A percentile compares a stretch with the other conserved stretches of the same genome.
phyloP scores from a whole-genome alignment of 2,113 vertebrate species.

The Dasyprocta punctata region DNA sequence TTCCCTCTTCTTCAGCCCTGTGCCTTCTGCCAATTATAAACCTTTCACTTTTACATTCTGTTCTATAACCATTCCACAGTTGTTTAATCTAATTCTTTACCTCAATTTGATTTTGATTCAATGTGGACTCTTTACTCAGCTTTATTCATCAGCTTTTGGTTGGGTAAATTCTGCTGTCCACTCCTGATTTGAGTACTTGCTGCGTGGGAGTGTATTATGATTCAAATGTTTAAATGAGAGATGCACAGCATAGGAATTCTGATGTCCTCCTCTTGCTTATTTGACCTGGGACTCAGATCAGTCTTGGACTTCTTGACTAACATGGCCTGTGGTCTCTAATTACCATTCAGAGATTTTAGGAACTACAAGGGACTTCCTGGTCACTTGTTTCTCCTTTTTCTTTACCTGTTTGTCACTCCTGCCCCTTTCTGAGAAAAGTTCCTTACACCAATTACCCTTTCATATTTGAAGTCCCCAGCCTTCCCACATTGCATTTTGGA shows the following conservation, averaged over 20 bases:
- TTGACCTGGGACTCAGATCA: not conserved
- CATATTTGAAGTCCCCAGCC: not conserved
- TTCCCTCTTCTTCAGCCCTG: not conserved
- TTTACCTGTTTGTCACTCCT: not conserved
- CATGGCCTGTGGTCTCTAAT: not conserved
- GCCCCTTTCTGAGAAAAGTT: not conserved
- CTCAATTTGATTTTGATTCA: not conserved
- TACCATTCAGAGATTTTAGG: not conserved
- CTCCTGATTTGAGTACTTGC: not conserved
- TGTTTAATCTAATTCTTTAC: not conserved
- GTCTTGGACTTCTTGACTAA: not conserved
- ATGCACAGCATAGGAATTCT: not conserved
- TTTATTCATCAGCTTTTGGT: not conserved
- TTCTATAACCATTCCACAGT: not conserved
- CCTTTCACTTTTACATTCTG: not conserved
- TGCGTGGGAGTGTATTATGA: not conserved
- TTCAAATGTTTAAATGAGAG: not conserved
- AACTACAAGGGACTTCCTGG: not conserved
- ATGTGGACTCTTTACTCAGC: not conserved
- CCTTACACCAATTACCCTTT: not conserved
- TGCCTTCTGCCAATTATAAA: not conserved
- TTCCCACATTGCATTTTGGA: not conserved
- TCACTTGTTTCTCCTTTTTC: not conserved
- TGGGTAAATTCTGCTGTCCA: not conserved
- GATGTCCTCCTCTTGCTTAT: not conserved